Evolutionary conservation across 2,113 vertebrate genomes (phyloP), one percentile per base, ranked within the genome.

Genomic region (Microcebus jonahi): DNA sequence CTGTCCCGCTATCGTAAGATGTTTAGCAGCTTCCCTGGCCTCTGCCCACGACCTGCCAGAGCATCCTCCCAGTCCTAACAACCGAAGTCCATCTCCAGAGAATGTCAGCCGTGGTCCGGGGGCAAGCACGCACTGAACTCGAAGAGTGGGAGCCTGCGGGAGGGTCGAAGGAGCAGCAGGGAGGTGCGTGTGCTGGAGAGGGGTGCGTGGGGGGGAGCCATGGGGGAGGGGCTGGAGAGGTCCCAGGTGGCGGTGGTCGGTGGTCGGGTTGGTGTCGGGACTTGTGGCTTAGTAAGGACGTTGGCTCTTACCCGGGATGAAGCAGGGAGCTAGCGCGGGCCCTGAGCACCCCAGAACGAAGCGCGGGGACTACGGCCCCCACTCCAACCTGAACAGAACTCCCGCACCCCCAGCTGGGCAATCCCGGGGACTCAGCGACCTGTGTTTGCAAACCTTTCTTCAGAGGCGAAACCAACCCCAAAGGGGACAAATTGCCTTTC

Each of bases 401-500:
- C 82, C 21, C 71, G 10, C 48, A 2, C 80, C 53, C 55, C 2
- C 0, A 34, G 29, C 4, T 31, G 14, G 31, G 70, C 23, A 12
- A 18, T 18, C 82, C 65, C 88, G 20, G 65, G 21, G 68, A 77
- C 92, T 95, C 94, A 83, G 65, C 77, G 20, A 3, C 15, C 86
- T 73, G 36, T 71, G 20, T 84, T 42, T 83, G 92, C 97, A 97
- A 97, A 88, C 87, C 92, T 98, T 90, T 96, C 96, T 97, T 77
- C 0, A 36, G 39, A 91, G 96, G 90, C 73, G 73, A 97, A 97
- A 85, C 77, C 81, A 9, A 67, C 96, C 96, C 75, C 61, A 29
- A 13, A 95, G 91, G 96, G 98, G 97, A 98, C 96, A 96, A 97
- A 98, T 96, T 53, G 84, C 96, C 98, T 96, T 97, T 97, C 88